Conservation (phyloP, 2,888 invertebrate species). For the Falcaria lacertinaria region DNA sequence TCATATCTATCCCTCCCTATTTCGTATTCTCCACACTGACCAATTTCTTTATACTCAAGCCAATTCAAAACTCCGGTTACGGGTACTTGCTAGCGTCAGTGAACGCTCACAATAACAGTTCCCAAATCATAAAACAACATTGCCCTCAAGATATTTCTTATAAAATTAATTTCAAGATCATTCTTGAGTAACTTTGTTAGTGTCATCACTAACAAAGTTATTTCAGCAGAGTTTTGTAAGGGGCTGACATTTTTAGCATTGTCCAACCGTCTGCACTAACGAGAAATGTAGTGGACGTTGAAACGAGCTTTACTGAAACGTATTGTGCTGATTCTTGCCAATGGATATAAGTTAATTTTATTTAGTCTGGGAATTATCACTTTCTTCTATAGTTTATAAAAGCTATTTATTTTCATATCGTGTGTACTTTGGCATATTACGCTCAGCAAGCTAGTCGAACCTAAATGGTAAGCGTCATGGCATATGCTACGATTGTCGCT, state of each 20-base stretch:
- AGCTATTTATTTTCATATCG: too few relatives aligned
- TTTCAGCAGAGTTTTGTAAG: conserved; percentile 25
- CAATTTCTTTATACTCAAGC: too few relatives aligned
- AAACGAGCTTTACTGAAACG: background rate
- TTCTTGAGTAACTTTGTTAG: too few relatives aligned
- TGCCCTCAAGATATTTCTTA: conserved; percentile 7
- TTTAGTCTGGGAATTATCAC: background rate
- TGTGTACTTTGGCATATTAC: too few relatives aligned
- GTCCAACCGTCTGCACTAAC: conserved; percentile 19
- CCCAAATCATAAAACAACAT: background rate
- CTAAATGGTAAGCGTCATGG: too few relatives aligned
- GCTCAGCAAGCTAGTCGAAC: too few relatives aligned
- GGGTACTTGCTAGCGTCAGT: too few relatives aligned
- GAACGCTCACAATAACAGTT: background rate
- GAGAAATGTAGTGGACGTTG: conserved; percentile 17
- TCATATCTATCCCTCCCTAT: too few relatives aligned
- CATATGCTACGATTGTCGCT: too few relatives aligned
- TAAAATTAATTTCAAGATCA: conserved; percentile 28
- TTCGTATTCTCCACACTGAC: too few relatives aligned
- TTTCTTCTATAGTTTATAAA: too few relatives aligned
- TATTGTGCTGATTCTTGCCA: background rate
- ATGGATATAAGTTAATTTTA: background rate
- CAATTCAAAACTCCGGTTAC: too few relatives aligned
- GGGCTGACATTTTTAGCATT: conserved; percentile 32
- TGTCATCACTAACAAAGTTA: conserved; percentile 34